phyloP scores from a whole-genome alignment of 2,113 vertebrate species.

The Nestor notabilis region DNA sequence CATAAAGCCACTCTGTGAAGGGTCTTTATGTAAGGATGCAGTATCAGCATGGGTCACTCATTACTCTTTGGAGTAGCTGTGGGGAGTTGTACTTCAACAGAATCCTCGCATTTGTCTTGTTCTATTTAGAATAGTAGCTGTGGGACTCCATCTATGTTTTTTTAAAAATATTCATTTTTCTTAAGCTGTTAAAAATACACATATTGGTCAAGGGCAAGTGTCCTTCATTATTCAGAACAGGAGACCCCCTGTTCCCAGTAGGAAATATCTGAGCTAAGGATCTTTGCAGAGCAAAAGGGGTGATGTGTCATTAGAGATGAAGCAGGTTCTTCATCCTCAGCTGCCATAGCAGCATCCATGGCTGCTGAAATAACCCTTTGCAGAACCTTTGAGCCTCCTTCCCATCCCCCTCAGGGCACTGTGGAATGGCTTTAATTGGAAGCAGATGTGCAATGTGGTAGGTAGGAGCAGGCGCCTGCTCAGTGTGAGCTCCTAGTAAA shows the following conservation, averaged over 20 bases:
- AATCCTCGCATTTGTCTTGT: background rate
- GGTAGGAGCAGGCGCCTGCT: slow-evolving; percentile 4
- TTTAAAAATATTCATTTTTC: background rate
- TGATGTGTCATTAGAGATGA: background rate
- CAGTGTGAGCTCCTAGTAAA: background rate
- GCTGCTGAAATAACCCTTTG: slow-evolving; percentile 11
- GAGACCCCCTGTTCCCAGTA: background rate
- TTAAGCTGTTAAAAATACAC: background rate
- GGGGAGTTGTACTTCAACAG: background rate
- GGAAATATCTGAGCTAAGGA: background rate
- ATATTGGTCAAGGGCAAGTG: background rate
- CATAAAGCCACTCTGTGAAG: background rate
- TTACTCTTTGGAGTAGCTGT: background rate
- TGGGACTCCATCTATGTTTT: background rate
- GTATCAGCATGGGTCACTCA: background rate
- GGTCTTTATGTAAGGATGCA: background rate
- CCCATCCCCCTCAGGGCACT: background rate
- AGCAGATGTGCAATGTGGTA: slow-evolving; percentile 44
- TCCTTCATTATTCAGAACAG: background rate
- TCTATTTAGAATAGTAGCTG: background rate
- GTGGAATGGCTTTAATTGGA: slow-evolving; percentile 45
- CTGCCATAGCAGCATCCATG: background rate
- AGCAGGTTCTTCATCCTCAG: background rate
- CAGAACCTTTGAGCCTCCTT: background rate
- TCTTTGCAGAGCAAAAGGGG: background rate